A percentile compares a stretch with the other conserved stretches of the same genome.
Evolutionary conservation across 1,140 invertebrate species (phyloP).

Genomic region (Vollenhovia emeryi): DNA sequence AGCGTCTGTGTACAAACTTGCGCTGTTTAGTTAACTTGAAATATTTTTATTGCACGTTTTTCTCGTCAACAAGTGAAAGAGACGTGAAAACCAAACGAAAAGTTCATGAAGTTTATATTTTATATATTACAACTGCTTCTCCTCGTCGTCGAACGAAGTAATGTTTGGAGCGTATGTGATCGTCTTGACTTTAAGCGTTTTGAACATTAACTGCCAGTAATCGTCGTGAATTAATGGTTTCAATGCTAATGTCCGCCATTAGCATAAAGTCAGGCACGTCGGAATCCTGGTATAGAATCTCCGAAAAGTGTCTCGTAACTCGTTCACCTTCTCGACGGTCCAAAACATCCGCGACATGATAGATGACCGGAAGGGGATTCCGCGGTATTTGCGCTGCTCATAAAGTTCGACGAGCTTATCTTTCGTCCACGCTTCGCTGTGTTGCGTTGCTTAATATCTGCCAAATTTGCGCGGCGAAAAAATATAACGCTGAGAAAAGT

Average conservation of each 20-base stretch:
- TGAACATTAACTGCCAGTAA: constrained; percentile 19
- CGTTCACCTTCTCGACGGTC: constrained; percentile 44
- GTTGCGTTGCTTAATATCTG: not conserved
- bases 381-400: constrained; percentile 53
- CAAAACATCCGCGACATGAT: constrained; percentile 46
- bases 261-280: constrained; percentile 36
- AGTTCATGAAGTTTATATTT: constrained; percentile 10
- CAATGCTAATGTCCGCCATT: constrained; percentile 44
- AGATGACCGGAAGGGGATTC: constrained; percentile 53
- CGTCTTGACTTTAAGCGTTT: constrained; percentile 15
- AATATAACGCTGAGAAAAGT: not conserved
- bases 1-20: not conserved
- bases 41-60: not conserved
- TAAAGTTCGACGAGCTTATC: constrained; percentile 38
- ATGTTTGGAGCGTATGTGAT: not conserved
- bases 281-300: constrained; percentile 13
- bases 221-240: constrained; percentile 49
- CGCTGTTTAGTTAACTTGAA: not conserved
- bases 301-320: constrained; percentile 57
- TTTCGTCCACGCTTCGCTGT: not conserved
- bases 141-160: not conserved
- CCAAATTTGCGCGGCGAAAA: not conserved
- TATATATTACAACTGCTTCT: not conserved
- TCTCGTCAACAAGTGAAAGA: not conserved
- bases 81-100: not conserved